Percentiles rank a stretch among this genome's conserved stretches.
Conservation (phyloP, 2,113 vertebrate species). For the Solea senegalensis region DNA sequence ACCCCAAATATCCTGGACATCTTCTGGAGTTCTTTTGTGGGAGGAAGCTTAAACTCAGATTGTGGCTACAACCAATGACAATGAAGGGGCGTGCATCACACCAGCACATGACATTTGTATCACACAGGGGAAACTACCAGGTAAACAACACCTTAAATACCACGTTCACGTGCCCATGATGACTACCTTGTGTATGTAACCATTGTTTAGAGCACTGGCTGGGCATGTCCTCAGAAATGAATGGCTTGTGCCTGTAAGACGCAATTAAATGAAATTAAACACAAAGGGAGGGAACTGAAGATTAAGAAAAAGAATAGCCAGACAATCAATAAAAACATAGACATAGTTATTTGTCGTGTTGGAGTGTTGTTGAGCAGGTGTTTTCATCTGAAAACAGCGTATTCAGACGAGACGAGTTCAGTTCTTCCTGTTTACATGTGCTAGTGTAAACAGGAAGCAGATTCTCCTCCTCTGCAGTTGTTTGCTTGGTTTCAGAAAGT, state of each 20-base stretch:
- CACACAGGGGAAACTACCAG: background rate
- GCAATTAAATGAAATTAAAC: background rate
- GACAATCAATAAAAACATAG: no score
- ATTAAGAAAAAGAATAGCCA: background rate
- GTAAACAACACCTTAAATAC: background rate
- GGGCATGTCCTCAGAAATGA: background rate
- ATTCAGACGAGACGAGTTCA: no score
- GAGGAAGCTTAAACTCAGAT: background rate
- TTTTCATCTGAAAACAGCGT: no score
- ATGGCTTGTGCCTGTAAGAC: background rate
- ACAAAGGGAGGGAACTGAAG: background rate
- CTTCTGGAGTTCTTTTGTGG: background rate
- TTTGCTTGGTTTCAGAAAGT: no score
- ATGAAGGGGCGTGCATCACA: background rate
- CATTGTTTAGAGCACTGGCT: background rate
- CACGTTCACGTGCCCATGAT: background rate
- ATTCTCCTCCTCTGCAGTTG: no score
- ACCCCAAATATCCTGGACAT: no score
- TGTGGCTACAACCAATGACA: background rate
- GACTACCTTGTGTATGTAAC: background rate
- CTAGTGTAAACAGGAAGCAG: no score
- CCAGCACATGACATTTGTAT: background rate
- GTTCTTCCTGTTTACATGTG: no score
- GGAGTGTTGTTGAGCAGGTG: no score
- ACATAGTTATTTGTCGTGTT: no score